phyloP scores from a whole-genome alignment of 2,797 vertebrate species.

The Menidia menidia region DNA sequence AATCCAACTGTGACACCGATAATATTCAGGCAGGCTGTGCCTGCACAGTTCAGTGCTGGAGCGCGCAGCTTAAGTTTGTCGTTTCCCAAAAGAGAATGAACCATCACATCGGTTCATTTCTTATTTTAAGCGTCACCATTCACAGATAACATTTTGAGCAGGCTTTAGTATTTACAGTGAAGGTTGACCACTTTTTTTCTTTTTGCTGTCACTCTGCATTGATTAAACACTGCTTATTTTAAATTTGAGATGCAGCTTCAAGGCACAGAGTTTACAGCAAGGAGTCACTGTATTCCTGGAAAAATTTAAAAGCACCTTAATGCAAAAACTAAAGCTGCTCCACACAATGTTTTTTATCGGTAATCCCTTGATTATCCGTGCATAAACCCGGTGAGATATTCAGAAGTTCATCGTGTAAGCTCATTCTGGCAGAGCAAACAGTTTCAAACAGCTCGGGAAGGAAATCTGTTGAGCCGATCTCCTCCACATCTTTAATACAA shows the following conservation, averaged over 20 bases:
- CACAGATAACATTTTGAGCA: neutral
- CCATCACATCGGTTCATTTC: too few species aligned
- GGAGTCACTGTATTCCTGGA: too few species aligned
- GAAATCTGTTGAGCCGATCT: conserved; percentile 19
- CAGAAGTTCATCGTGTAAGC: conserved; percentile 18
- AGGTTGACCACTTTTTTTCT: too few species aligned
- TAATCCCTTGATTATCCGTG: conserved; percentile 24
- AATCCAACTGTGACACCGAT: conserved; percentile 72
- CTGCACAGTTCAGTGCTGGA: conserved; percentile 27
- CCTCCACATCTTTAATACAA: conserved; percentile 40
- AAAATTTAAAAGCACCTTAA: neutral
- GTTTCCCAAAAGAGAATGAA: conserved; percentile 3
- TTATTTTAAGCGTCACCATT: neutral
- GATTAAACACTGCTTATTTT: neutral
- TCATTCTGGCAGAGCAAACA: conserved; percentile 2
- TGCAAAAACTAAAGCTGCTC: conserved; percentile 3
- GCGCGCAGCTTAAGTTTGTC: conserved; percentile 1
- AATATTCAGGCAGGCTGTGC: conserved; percentile 27
- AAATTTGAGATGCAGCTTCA: neutral
- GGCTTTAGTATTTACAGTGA: too few species aligned
- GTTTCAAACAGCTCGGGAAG: conserved; percentile 32
- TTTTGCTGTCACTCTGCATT: neutral
- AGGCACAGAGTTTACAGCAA: neutral
- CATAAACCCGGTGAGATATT: conserved; percentile 8
- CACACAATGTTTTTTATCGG: neutral